Percentiles rank a stretch among this genome's conserved stretches.
Conservation (phyloP, 1,140 invertebrate species). For the Neomicropteryx cornuta region DNA sequence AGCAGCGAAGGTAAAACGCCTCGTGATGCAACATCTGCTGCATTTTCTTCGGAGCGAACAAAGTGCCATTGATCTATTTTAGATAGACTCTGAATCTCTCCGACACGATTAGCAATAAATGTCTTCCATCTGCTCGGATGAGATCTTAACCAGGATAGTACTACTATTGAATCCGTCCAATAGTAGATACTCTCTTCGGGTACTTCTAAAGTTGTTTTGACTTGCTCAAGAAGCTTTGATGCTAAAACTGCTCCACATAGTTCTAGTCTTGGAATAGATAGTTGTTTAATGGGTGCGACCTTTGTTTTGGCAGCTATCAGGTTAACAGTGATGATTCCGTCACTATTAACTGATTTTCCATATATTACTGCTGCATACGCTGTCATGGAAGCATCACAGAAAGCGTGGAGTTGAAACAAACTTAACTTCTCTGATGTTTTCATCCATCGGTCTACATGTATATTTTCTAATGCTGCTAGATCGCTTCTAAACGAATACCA, state of each 20-base stretch:
- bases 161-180: constrained; percentile 30
- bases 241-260: constrained; percentile 21
- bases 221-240: constrained; percentile 9
- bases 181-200: constrained; percentile 17
- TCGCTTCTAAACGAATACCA: too few species aligned
- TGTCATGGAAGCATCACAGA: constrained; percentile 17
- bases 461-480: too few species aligned
- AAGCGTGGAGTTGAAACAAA: constrained; percentile 18
- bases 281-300: constrained; percentile 20
- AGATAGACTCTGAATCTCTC: constrained; percentile 19
- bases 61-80: constrained; percentile 25
- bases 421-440: too few species aligned
- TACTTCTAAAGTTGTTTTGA: constrained; percentile 15
- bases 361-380: constrained; percentile 20
- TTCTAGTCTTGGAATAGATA: constrained; percentile 22
- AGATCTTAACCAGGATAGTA: constrained; percentile 23
- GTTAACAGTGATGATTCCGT: constrained; percentile 3
- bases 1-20: constrained; percentile 17
- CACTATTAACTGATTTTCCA: constrained; percentile 3
- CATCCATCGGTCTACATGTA: too few species aligned
- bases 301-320: constrained; percentile 18
- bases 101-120: constrained; percentile 19
- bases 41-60: constrained; percentile 26
- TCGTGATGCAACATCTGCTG: constrained; percentile 30
- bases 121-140: constrained; percentile 17